These are phyloP conservation scores for Sphaeramia orbicularis DNA, from an alignment of 2,797 vertebrate genomes.

Conservation along the genomic window DNA sequence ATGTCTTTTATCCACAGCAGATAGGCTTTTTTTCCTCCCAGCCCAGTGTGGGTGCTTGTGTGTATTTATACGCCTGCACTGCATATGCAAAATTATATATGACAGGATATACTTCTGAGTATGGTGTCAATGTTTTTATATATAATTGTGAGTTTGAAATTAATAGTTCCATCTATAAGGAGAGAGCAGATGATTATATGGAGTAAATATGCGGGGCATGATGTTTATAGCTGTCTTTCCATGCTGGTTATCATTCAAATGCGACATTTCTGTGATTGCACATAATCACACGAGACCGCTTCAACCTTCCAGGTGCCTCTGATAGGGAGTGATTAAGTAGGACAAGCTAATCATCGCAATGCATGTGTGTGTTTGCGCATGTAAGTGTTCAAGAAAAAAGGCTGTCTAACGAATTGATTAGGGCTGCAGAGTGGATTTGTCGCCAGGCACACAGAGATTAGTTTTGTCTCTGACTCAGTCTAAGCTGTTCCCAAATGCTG, in stretches of 20 bases:
- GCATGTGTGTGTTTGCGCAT: constrained; percentile 23
- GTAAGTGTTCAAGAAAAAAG: constrained; percentile 32
- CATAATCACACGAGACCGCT: constrained; percentile 68
- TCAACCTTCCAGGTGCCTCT: constrained; percentile 72
- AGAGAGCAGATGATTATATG: constrained; percentile 29
- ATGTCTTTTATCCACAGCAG: constrained; percentile 50
- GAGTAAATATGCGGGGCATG: constrained; percentile 23
- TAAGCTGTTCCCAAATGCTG: constrained; percentile 42
- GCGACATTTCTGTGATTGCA: constrained; percentile 80
- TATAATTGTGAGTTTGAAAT: constrained; percentile 15
- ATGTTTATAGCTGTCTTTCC: constrained; percentile 20
- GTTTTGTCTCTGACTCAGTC: constrained; percentile 47
- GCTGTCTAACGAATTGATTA: constrained; percentile 64
- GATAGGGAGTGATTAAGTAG: constrained; percentile 78
- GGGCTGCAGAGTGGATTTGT: constrained; percentile 68
- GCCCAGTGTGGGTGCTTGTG: constrained; percentile 50
- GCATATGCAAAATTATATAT: constrained; percentile 64
- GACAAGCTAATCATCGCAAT: constrained; percentile 74
- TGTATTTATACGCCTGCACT: constrained; percentile 60
- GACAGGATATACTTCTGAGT: constrained; percentile 40
- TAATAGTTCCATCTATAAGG: constrained; percentile 6
- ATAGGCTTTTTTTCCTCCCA: constrained; percentile 70
- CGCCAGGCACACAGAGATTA: constrained; percentile 61
- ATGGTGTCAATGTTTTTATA: constrained; percentile 21
- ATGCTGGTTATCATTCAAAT: constrained; percentile 70